Evolutionary conservation across 2,113 vertebrate species (phyloP).

Genomic region (Castor canadensis): DNA sequence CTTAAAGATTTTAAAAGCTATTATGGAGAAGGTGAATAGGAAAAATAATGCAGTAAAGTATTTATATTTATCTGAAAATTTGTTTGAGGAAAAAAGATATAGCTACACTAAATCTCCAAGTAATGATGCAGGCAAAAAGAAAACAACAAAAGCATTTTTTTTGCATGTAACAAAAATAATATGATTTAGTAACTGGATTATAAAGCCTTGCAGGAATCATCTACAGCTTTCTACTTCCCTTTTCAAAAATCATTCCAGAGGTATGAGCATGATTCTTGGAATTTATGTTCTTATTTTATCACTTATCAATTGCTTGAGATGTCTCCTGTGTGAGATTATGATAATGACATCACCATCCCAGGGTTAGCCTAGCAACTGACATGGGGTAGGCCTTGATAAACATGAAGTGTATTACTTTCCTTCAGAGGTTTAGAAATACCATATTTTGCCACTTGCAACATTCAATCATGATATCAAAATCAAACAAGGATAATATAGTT

Average conservation of each 20-base stretch:
- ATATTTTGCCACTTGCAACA: not conserved
- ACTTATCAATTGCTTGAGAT: not conserved
- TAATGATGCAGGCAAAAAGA: not conserved
- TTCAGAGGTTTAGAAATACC: not conserved
- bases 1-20: not conserved
- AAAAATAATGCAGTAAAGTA: not conserved
- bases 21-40: not conserved
- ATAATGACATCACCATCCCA: not conserved
- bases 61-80: not conserved
- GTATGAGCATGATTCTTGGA: not conserved
- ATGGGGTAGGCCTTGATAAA: not conserved
- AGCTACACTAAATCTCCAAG: not conserved
- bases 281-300: not conserved
- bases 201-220: not conserved
- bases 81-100: not conserved
- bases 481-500: not conserved
- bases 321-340: not conserved
- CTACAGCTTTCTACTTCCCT: not conserved
- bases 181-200: conserved; percentile 33
- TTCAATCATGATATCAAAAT: not conserved
- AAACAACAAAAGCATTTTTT: not conserved
- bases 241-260: not conserved
- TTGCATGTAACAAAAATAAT: not conserved
- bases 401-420: not conserved
- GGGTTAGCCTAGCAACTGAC: not conserved